Percentiles rank a stretch among this genome's conserved stretches.
Conservation (phyloP, 2,113 vertebrate genomes). For the Talpa occidentalis region DNA sequence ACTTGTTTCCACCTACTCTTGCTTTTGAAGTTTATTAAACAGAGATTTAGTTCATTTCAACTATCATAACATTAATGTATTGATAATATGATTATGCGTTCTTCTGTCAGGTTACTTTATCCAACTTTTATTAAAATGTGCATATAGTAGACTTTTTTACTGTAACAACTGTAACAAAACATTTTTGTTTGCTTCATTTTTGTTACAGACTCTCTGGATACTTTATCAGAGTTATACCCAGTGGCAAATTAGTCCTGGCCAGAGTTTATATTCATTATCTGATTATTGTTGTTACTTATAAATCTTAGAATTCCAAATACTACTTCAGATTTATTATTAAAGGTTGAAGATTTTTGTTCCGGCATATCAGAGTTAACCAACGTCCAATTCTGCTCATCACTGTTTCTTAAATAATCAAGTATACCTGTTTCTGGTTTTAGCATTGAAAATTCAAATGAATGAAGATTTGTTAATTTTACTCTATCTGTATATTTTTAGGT, state of each 20-base stretch:
- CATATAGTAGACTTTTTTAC: not conserved
- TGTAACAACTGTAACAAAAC: slow-evolving; percentile 11
- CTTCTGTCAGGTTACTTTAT: slow-evolving; percentile 1
- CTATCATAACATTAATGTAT: not conserved
- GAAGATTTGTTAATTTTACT: slow-evolving; percentile 14
- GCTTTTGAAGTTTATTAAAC: slow-evolving; percentile 34
- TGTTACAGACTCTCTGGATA: not conserved
- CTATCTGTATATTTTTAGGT: slow-evolving; percentile 20
- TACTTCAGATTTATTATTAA: slow-evolving; percentile 38
- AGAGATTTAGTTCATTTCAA: not conserved
- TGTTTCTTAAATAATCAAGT: not conserved
- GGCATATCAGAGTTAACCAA: not conserved
- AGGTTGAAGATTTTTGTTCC: not conserved
- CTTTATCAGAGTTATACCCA: slow-evolving; percentile 5
- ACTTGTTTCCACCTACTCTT: slow-evolving; percentile 2
- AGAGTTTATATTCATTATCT: not conserved
- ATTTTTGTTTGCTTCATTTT: slow-evolving; percentile 39
- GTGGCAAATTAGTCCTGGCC: not conserved
- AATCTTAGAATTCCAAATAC: slow-evolving; percentile 19
- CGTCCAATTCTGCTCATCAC: not conserved
- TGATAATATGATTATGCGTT: not conserved
- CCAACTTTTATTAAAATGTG: not conserved
- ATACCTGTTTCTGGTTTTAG: not conserved
- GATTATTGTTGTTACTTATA: slow-evolving; percentile 11
- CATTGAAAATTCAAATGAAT: not conserved